Conservation (phyloP, 2,888 invertebrate species). For the Catonia carolina region DNA sequence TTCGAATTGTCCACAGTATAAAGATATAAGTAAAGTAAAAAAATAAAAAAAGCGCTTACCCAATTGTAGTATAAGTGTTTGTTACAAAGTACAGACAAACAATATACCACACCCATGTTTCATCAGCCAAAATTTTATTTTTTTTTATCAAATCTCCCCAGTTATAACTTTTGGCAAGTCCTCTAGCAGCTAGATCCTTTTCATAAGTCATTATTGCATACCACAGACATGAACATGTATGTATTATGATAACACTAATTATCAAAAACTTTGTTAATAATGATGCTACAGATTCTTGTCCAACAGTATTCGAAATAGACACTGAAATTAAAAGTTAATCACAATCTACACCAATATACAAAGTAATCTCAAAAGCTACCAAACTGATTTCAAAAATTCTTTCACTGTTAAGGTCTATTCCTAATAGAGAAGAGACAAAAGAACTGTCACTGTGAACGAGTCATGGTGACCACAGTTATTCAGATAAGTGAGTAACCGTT, state of each 20-base stretch:
- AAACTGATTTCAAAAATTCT: too few relatives aligned
- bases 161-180: too few relatives aligned
- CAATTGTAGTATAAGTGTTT: constrained; percentile 3
- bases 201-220: not conserved
- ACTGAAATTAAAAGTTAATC: not conserved
- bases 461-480: too few relatives aligned
- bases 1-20: too few relatives aligned
- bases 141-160: not conserved
- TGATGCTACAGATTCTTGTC: not conserved
- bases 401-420: too few relatives aligned
- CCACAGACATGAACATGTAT: constrained; percentile 2
- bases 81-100: constrained; percentile 9
- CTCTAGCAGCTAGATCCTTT: not conserved
- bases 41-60: not conserved
- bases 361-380: too few relatives aligned
- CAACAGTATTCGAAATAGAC: not conserved
- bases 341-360: too few relatives aligned
- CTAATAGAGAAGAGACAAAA: too few relatives aligned
- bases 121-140: not conserved
- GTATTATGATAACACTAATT: not conserved
- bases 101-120: not conserved
- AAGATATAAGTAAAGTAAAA: too few relatives aligned
- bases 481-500: too few relatives aligned
- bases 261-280: constrained; percentile 1
- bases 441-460: too few relatives aligned